Evolutionary conservation across 2,797 vertebrate species (phyloP).

Genomic region (Lindbergichthys nudifrons): DNA sequence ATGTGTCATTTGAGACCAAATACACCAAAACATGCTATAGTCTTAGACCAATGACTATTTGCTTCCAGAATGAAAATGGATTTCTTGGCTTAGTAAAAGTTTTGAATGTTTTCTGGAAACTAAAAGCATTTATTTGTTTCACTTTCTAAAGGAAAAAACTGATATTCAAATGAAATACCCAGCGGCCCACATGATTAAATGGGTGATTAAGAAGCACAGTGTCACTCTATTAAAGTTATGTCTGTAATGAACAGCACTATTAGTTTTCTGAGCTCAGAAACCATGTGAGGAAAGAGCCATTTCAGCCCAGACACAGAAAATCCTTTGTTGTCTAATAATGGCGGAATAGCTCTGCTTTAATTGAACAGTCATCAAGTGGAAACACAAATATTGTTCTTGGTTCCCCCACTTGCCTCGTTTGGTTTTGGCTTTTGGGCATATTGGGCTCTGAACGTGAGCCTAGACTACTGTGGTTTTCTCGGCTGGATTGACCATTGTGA

Average conservation of each 20-base stretch:
- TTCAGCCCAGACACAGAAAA: constrained; percentile 75
- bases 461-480: constrained; percentile 70
- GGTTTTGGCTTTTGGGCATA: constrained; percentile 58
- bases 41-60: constrained; percentile 3
- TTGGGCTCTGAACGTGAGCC: constrained; percentile 55
- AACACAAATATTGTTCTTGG: constrained; percentile 85
- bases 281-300: constrained; percentile 63
- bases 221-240: constrained; percentile 50
- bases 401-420: constrained; percentile 63
- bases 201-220: constrained; percentile 51
- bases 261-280: constrained; percentile 49
- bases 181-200: constrained; percentile 47
- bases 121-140: not conserved
- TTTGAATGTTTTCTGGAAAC: constrained; percentile 13
- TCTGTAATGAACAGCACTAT: constrained; percentile 55
- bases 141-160: constrained; percentile 15
- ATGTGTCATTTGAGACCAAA: not conserved
- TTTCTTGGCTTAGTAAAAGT: constrained; percentile 8
- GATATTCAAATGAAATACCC: constrained; percentile 20
- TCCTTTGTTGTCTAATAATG: constrained; percentile 78
- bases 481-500: constrained; percentile 63
- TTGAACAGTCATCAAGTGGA: constrained; percentile 80
- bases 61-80: constrained; percentile 15
- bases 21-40: not conserved
- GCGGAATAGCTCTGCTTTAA: constrained; percentile 75